Percentiles rank a stretch among this genome's conserved stretches.
Evolutionary conservation across 1,140 invertebrate species (phyloP).

Genomic region (Mylabris phalerata): DNA sequence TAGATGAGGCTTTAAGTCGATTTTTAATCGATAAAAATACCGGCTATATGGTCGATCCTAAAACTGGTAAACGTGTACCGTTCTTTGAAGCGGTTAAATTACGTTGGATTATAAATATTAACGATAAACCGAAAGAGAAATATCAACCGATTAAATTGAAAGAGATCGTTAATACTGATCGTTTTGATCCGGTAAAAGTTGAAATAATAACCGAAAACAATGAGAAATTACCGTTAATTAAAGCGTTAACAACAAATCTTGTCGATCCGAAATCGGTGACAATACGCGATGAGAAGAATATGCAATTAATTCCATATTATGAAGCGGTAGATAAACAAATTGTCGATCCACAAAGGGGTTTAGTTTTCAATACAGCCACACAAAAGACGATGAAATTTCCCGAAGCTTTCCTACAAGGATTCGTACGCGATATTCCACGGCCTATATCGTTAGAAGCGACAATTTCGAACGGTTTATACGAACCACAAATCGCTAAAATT

Average conservation of each 20-base stretch:
- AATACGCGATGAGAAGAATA: slow-evolving; percentile 60
- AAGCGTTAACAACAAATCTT: slow-evolving; percentile 65
- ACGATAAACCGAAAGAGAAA: slow-evolving; percentile 46
- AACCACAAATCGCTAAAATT: slow-evolving; percentile 62
- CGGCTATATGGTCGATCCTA: slow-evolving; percentile 76
- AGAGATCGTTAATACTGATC: slow-evolving; percentile 58
- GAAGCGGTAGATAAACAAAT: slow-evolving; percentile 72
- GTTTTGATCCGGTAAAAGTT: slow-evolving; percentile 56
- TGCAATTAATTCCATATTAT: slow-evolving; percentile 62
- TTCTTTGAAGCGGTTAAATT: slow-evolving; percentile 78
- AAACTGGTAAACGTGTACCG: slow-evolving; percentile 69
- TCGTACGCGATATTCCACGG: slow-evolving; percentile 57
- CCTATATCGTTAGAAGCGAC: slow-evolving; percentile 71
- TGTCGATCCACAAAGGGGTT: slow-evolving; percentile 65
- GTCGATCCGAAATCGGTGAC: slow-evolving; percentile 68
- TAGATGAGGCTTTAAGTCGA: slow-evolving; percentile 67
- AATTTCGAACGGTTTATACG: slow-evolving; percentile 64
- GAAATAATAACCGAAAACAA: slow-evolving; percentile 54
- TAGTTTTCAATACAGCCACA: slow-evolving; percentile 62
- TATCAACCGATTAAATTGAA: slow-evolving; percentile 47
- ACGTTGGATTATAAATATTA: slow-evolving; percentile 57
- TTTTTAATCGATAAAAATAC: slow-evolving; percentile 67
- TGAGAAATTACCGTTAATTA: slow-evolving; percentile 54
- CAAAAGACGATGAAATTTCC: slow-evolving; percentile 60
- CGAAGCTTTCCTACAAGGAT: slow-evolving; percentile 62